Conservation (phyloP, 1,140 invertebrate genomes). For the Calephelis virginiensis region DNA sequence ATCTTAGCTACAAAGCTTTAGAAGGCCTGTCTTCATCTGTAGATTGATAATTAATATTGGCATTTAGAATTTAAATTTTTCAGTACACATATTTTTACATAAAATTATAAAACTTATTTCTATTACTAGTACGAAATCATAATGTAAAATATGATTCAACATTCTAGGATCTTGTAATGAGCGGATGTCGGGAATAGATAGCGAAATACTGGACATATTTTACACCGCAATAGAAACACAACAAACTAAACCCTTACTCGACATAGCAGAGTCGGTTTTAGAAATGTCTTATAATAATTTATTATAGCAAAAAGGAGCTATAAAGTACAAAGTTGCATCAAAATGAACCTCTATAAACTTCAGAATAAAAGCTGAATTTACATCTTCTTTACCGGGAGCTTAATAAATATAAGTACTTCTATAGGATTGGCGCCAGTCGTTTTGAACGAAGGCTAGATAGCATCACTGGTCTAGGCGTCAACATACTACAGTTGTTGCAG, state of each 20-base stretch:
- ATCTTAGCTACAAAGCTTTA: too few relatives aligned
- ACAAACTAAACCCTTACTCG: constrained; percentile 38
- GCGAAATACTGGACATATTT: constrained; percentile 66
- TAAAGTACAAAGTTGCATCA: constrained; percentile 47
- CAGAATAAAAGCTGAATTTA: constrained; percentile 61
- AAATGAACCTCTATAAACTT: constrained; percentile 57
- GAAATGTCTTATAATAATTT: constrained; percentile 30
- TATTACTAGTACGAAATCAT: constrained; percentile 37
- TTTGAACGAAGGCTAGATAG: constrained; percentile 55
- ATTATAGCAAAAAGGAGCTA: constrained; percentile 38
- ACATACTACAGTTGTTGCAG: constrained; percentile 47
- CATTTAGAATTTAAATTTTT: too few relatives aligned
- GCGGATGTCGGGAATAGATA: constrained; percentile 69
- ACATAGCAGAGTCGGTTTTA: constrained; percentile 41
- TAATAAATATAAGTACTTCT: constrained; percentile 52
- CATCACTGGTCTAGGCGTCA: constrained; percentile 56
- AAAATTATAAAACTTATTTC: too few relatives aligned
- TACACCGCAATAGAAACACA: constrained; percentile 44
- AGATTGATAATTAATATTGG: too few relatives aligned
- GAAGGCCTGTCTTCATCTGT: too few relatives aligned
- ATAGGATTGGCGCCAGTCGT: constrained; percentile 66
- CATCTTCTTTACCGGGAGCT: constrained; percentile 51
- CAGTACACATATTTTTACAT: too few relatives aligned
- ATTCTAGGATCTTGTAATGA: constrained; percentile 72
- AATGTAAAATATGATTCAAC: constrained; percentile 61